phyloP scores from a whole-genome alignment of 2,888 invertebrate genomes.

The Mythimna ferrago region DNA sequence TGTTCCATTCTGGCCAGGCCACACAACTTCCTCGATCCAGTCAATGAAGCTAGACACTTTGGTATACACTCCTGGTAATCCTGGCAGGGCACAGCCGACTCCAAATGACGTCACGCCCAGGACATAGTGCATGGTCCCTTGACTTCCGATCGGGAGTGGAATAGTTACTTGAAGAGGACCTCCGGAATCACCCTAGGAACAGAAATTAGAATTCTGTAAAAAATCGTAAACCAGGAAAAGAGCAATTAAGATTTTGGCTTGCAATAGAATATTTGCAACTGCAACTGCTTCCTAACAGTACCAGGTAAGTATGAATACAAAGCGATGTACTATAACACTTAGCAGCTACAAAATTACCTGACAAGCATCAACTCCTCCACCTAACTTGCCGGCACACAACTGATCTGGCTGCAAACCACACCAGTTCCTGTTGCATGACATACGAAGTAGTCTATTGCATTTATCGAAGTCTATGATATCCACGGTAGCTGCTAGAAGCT shows the following conservation, averaged over 20 bases:
- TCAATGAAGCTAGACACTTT: conserved; percentile 77
- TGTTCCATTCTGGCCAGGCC: conserved; percentile 63
- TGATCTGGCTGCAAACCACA: conserved; percentile 3
- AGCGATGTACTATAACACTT: not conserved
- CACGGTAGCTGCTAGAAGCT: conserved; percentile 74
- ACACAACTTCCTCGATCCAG: conserved; percentile 82
- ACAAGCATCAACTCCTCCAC: conserved; percentile 20
- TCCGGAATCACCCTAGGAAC: conserved; percentile 93
- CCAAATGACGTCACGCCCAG: conserved; percentile 83
- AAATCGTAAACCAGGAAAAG: not conserved
- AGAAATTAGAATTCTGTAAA: not conserved
- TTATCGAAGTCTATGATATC: conserved; percentile 72
- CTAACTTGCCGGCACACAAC: conserved; percentile 3
- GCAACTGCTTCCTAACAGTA: not conserved
- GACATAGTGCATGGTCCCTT: conserved; percentile 74
- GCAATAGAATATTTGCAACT: not conserved
- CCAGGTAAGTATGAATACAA: conserved; percentile 11
- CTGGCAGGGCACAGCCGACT: conserved; percentile 74
- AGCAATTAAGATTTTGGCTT: not conserved
- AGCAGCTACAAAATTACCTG: not conserved
- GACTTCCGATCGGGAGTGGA: conserved; percentile 54
- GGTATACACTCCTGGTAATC: conserved; percentile 79
- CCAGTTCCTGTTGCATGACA: conserved; percentile 3
- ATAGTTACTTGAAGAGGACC: conserved; percentile 91
- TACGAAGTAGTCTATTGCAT: conserved; percentile 70